Evolutionary conservation across 2,888 invertebrate genomes (phyloP).

Genomic region (Drosophila testacea): DNA sequence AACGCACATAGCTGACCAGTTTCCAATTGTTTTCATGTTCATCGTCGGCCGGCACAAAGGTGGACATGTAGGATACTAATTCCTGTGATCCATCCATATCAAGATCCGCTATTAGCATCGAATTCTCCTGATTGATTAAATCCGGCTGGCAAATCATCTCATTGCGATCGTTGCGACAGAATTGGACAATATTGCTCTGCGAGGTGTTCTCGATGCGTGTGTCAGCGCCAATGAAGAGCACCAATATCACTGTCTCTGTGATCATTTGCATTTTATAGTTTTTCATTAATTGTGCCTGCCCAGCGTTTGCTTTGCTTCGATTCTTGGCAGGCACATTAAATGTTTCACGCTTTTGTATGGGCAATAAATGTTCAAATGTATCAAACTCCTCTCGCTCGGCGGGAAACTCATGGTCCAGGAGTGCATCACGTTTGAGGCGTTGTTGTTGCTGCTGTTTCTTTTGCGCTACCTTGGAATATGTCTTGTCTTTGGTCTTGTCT

Average conservation of each 20-base stretch:
- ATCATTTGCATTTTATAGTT: constrained; percentile 86
- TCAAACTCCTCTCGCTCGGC: constrained; percentile 71
- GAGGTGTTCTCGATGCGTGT: constrained; percentile 92
- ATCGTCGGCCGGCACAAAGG: constrained; percentile 85
- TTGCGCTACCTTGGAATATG: constrained; percentile 35
- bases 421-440: constrained; percentile 42
- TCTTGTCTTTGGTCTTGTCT: constrained; percentile 59
- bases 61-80: constrained; percentile 91
- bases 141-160: constrained; percentile 89
- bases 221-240: constrained; percentile 91
- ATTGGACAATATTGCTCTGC: constrained; percentile 91
- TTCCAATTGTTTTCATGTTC: constrained; percentile 86
- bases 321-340: constrained; percentile 74
- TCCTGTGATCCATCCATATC: constrained; percentile 92
- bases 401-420: constrained; percentile 59
- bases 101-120: constrained; percentile 90
- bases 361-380: constrained; percentile 77
- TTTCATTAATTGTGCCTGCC: constrained; percentile 58
- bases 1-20: constrained; percentile 89
- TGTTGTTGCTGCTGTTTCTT: constrained; percentile 48
- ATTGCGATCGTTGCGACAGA: constrained; percentile 86
- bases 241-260: constrained; percentile 90
- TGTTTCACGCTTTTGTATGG: constrained; percentile 74
- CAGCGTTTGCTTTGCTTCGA: constrained; percentile 47
- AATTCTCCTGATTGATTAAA: constrained; percentile 90